Conservation (phyloP, 2,113 vertebrate species). For the Monarcha castaneiventris region DNA sequence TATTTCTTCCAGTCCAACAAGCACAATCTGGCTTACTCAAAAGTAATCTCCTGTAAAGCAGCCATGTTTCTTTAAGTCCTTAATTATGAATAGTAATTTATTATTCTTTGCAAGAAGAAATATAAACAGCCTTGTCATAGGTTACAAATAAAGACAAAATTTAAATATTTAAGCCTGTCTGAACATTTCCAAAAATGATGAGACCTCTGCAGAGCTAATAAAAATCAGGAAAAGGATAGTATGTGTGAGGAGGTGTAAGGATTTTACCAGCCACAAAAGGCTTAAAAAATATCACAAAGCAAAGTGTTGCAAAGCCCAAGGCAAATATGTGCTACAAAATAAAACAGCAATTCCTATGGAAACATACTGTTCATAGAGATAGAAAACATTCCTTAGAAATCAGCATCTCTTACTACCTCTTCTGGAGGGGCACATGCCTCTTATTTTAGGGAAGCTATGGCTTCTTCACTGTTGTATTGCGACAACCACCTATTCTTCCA, state of each 20-base stretch:
- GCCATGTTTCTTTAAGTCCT: not conserved
- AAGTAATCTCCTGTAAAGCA: not conserved
- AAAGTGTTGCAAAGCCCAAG: not conserved
- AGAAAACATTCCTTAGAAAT: not conserved
- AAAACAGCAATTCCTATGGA: not conserved
- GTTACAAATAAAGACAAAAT: not conserved
- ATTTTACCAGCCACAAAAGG: not conserved
- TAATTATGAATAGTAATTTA: not conserved
- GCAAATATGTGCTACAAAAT: not conserved
- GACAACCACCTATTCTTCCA: not conserved
- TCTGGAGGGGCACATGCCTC: not conserved
- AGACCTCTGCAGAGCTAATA: not conserved
- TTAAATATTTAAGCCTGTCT: not conserved
- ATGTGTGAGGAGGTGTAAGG: not conserved
- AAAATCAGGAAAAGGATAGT: not conserved
- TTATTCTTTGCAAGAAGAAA: not conserved
- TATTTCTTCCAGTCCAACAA: not conserved
- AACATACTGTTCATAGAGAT: not conserved
- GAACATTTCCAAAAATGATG: not conserved
- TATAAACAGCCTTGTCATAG: not conserved
- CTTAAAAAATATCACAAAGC: not conserved
- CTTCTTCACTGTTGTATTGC: not conserved
- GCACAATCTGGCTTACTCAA: not conserved
- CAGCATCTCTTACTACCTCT: not conserved
- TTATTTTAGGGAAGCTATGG: not conserved